These are phyloP conservation scores for Geopemphigus sp. DNA, from an alignment of 1,140 invertebrate species.

Conservation along the genomic window DNA sequence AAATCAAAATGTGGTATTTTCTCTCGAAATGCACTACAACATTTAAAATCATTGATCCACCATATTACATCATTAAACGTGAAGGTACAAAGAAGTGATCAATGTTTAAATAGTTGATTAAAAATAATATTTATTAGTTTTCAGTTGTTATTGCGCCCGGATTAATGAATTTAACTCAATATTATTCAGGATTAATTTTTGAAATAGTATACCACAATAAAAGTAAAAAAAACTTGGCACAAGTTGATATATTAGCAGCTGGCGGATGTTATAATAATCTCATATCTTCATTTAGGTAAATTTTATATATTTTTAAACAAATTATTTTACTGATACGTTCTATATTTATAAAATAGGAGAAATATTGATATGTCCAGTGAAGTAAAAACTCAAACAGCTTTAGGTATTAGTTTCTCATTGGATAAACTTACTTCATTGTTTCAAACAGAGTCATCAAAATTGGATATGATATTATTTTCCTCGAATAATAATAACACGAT, in stretches of 20 bases:
- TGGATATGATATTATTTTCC: conserved; percentile 69
- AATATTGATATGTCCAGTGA: conserved; percentile 56
- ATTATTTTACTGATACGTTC: conserved; percentile 2
- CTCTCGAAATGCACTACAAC: conserved; percentile 62
- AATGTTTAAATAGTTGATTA: neutral
- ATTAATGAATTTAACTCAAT: conserved; percentile 64
- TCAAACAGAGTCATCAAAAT: conserved; percentile 57
- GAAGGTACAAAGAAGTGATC: conserved; percentile 59
- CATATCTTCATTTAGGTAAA: conserved; percentile 56
- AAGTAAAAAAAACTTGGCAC: conserved; percentile 61
- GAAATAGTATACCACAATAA: conserved; percentile 67
- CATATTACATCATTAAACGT: conserved; percentile 71
- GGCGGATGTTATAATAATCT: conserved; percentile 64
- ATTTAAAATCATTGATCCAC: conserved; percentile 70
- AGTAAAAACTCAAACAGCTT: conserved; percentile 59
- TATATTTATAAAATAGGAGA: conserved; percentile 55
- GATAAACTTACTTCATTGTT: conserved; percentile 66
- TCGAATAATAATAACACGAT: conserved; percentile 59
- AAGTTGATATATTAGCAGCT: conserved; percentile 64
- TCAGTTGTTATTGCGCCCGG: conserved; percentile 64
- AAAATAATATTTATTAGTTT: conserved; percentile 56
- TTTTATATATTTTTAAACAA: conserved; percentile 47
- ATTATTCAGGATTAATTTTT: conserved; percentile 71
- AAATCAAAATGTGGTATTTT: conserved; percentile 37
- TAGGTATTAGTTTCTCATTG: conserved; percentile 73